These are phyloP conservation scores for Parnassius apollo DNA, from an alignment of 2,888 invertebrate species.

Conservation along the genomic window DNA sequence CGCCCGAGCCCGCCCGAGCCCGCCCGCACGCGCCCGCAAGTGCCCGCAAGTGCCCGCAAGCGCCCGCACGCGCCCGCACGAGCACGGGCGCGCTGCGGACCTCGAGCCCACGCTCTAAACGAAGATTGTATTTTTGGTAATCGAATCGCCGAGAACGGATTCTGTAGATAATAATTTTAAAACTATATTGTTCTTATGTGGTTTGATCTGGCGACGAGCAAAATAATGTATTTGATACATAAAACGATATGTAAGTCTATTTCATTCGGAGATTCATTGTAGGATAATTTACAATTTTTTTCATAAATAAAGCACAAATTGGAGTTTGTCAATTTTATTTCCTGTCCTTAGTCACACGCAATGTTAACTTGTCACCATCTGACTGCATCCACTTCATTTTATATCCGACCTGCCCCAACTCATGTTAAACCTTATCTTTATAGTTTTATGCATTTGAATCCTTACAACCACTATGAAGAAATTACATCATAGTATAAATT, in stretches of 20 bases:
- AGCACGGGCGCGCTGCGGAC: conserved; percentile 14
- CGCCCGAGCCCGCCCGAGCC: conserved; percentile 28
- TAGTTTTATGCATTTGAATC: too few relatives aligned
- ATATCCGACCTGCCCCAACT: background rate
- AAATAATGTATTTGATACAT: conserved; percentile 81
- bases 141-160: conserved; percentile 78
- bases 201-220: conserved; percentile 80
- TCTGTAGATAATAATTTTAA: conserved; percentile 81
- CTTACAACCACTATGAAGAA: too few relatives aligned
- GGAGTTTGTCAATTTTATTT: conserved; percentile 63
- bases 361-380: background rate
- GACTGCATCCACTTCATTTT: background rate
- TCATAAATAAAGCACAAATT: conserved; percentile 85
- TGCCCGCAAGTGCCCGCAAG: conserved; percentile 25
- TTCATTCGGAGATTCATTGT: conserved; percentile 83
- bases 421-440: too few relatives aligned
- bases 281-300: conserved; percentile 86
- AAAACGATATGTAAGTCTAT: conserved; percentile 82
- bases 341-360: background rate
- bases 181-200: conserved; percentile 80
- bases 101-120: conserved; percentile 42
- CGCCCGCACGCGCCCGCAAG: conserved; percentile 28
- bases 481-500: too few relatives aligned
- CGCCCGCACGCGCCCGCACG: conserved; percentile 8
- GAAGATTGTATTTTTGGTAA: conserved; percentile 79